A percentile compares a stretch with the other conserved stretches of the same genome.
phyloP scores from a whole-genome alignment of 2,797 vertebrate species.

The Rhinella marina region DNA sequence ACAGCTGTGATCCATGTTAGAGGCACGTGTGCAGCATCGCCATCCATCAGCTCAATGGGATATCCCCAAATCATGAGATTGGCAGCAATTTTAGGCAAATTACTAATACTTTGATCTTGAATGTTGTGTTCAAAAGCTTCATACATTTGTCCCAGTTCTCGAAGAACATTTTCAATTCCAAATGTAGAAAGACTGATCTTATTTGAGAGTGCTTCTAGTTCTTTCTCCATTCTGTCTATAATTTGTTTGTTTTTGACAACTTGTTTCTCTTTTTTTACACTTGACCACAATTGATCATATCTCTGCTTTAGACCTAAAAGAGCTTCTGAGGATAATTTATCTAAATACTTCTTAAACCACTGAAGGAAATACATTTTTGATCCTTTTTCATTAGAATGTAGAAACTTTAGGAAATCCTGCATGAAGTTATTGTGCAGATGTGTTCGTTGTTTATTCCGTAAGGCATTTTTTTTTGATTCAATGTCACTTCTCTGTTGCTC shows the following conservation, averaged over 20 bases:
- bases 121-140: slow-evolving; percentile 68
- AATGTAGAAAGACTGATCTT: slow-evolving; percentile 67
- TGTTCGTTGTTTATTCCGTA: slow-evolving; percentile 64
- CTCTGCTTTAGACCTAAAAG: slow-evolving; percentile 62
- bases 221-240: slow-evolving; percentile 26
- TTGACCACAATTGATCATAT: slow-evolving; percentile 67
- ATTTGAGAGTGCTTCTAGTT: slow-evolving; percentile 67
- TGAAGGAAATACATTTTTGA: slow-evolving; percentile 75
- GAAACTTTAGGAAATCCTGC: slow-evolving; percentile 63
- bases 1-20: slow-evolving; percentile 73
- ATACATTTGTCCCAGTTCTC: slow-evolving; percentile 78
- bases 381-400: slow-evolving; percentile 53
- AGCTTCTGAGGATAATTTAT: slow-evolving; percentile 62
- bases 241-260: slow-evolving; percentile 18
- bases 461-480: slow-evolving; percentile 50
- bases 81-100: slow-evolving; percentile 73
- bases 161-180: slow-evolving; percentile 74
- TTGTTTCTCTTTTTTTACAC: slow-evolving; percentile 66
- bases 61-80: slow-evolving; percentile 73
- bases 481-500: slow-evolving; percentile 73
- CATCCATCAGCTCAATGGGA: slow-evolving; percentile 78
- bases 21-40: slow-evolving; percentile 75
- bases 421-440: slow-evolving; percentile 69
- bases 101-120: slow-evolving; percentile 34
- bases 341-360: slow-evolving; percentile 73